Base-by-base conservation (phyloP, 2,113 vertebrate species). In the Hystrix cristata region DNA sequence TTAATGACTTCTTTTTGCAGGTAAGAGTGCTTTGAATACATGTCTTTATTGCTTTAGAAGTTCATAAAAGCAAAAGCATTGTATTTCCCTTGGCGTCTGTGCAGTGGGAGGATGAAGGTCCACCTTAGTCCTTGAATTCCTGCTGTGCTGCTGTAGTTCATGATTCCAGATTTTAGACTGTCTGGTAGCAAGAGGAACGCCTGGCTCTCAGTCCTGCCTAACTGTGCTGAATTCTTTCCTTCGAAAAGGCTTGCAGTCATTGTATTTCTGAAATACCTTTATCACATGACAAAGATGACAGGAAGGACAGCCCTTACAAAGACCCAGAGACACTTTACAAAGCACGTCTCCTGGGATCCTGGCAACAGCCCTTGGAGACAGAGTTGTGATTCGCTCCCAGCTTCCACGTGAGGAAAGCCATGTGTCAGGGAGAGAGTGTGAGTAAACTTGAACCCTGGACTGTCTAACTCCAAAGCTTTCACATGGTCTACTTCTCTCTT, bases 1-100 rank as follows among this genome's bases (percentile, higher is more conserved):
- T 96, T 96, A 93, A 97, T 87, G 16, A 85, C 95, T 97, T 90
- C 94, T 96, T 97, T 95, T 97, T 93, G 80, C 97, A 98, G 98
- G 93, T 69, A 95, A 92, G 67, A 96, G 88, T 94, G 84, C 51
- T 76, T 55, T 96, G 78, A 95, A 69, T 93, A 95, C 91, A 96
- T 95, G 97, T 92, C 95, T 87, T 88, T 94, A 83, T 97, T 98
- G 91, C 87, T 96, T 88, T 96, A 89, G 67, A 98, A 80, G 71
- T 94, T 97, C 87, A 67, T 97, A 78, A 94, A 98, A 96, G 64
- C 82, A 51, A 94, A 84, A 87, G 83, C n/a, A 21, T 15, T 15
- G 38, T 83, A 82, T 94, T 97, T 95, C 85, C 88, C 95, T 76
- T 78, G 85, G 59, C 86, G 67, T 93, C 86, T 91, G 64, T 82